These are phyloP conservation scores for Cyrtodaria siliqua DNA, from an alignment of 2,888 invertebrate genomes.

Conservation along the genomic window DNA sequence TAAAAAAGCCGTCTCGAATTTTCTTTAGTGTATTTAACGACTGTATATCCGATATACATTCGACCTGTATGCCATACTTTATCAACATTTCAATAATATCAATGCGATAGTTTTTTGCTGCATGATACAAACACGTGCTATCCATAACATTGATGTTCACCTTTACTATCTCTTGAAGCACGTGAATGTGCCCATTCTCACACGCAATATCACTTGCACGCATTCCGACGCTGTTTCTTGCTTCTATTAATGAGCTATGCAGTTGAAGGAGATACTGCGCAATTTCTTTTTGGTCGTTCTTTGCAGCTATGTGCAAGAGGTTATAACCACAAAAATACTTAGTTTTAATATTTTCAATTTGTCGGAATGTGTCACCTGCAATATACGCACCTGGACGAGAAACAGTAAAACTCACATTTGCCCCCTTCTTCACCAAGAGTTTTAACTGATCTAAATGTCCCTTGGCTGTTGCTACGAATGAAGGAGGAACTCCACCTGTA, in stretches of 20 bases:
- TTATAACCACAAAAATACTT: not conserved
- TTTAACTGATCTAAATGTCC: conserved; percentile 13
- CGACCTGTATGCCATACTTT: not conserved
- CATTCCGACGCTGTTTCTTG: conserved; percentile 1
- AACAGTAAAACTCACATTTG: conserved; percentile 2
- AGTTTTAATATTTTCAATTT: not conserved
- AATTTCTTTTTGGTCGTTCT: not conserved
- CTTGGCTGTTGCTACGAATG: conserved; percentile 8
- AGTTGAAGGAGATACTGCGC: not conserved
- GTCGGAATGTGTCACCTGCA: not conserved
- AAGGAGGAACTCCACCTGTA: not conserved
- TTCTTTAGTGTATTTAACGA: not conserved
- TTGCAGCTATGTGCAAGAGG: not conserved
- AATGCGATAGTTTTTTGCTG: conserved; percentile 18
- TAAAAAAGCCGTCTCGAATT: not conserved
- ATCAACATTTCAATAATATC: conserved; percentile 5
- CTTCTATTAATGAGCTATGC: not conserved
- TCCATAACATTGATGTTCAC: not conserved
- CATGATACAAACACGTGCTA: conserved; percentile 12
- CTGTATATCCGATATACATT: not conserved
- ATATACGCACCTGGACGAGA: not conserved
- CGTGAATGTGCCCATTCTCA: conserved; percentile 19
- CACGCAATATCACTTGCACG: conserved; percentile 30
- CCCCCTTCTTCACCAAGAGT: conserved; percentile 2
- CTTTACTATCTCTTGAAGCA: not conserved